Conservation (phyloP, 2,113 vertebrate genomes). For the Cochlearius cochlearius region DNA sequence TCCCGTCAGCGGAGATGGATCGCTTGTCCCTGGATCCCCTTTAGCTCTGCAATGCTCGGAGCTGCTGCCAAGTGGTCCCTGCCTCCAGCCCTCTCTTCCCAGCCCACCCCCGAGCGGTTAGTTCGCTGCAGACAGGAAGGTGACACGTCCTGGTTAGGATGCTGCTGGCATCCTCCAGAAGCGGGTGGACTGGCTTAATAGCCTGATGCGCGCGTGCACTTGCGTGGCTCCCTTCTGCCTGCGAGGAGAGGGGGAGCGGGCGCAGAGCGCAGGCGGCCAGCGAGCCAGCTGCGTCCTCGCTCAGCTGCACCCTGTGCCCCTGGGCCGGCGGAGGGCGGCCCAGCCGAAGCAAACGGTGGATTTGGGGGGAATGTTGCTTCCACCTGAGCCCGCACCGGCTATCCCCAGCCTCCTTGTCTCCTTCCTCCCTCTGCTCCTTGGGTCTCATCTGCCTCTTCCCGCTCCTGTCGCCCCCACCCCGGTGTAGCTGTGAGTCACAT, state of each 20-base stretch:
- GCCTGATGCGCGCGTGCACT: neutral
- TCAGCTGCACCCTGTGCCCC: neutral
- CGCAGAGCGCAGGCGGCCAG: neutral
- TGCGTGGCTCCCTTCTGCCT: neutral
- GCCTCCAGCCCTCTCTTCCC: neutral
- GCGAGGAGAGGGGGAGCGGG: neutral
- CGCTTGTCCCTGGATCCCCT: neutral
- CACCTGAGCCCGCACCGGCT: neutral
- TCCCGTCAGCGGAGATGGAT: neutral
- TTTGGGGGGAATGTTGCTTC: neutral
- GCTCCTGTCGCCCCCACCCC: neutral
- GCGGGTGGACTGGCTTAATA: neutral
- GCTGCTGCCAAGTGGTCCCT: neutral
- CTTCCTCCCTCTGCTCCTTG: neutral
- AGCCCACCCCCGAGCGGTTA: neutral
- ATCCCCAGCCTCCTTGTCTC: fast-evolving
- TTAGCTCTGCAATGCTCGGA: neutral
- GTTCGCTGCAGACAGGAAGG: neutral
- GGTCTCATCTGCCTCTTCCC: neutral
- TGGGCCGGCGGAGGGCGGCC: neutral
- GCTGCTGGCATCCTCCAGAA: neutral
- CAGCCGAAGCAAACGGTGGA: neutral
- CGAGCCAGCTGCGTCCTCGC: neutral
- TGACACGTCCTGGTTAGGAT: neutral
- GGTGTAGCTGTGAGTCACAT: neutral